Conservation (phyloP, 2,888 invertebrate genomes). For the Drosophila quasianomalipes region DNA sequence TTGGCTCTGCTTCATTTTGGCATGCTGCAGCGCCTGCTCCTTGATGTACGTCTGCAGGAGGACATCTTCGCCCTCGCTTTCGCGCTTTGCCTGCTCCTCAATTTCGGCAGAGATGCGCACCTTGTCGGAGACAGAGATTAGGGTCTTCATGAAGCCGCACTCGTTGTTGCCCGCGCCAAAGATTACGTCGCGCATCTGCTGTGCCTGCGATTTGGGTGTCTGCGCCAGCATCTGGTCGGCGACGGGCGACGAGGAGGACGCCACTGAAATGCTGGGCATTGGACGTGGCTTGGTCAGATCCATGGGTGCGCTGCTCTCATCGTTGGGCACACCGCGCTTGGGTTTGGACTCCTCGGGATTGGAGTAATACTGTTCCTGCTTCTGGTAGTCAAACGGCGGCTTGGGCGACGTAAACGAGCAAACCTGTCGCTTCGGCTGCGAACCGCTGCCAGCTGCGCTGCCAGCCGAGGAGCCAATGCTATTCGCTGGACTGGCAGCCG, state of each 20-base stretch:
- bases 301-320: constrained; percentile 83
- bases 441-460: constrained; percentile 27
- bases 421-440: constrained; percentile 77
- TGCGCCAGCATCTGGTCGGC: constrained; percentile 5
- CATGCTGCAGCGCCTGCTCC: constrained; percentile 90
- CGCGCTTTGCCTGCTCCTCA: constrained; percentile 66
- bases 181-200: constrained; percentile 84
- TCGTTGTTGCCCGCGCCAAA: constrained; percentile 82
- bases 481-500: constrained; percentile 58
- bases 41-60: constrained; percentile 91
- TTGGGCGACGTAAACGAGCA: constrained; percentile 84
- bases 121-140: constrained; percentile 85
- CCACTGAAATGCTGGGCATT: background rate
- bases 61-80: constrained; percentile 86
- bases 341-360: constrained; percentile 84
- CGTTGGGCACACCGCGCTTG: constrained; percentile 71
- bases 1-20: constrained; percentile 90
- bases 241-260: background rate
- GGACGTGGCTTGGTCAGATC: constrained; percentile 84
- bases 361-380: constrained; percentile 85
- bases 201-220: constrained; percentile 79
- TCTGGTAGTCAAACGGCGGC: constrained; percentile 85
- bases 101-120: constrained; percentile 79
- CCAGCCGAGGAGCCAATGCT: constrained; percentile 64
- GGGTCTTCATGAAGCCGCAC: constrained; percentile 83